A percentile compares a stretch with the other conserved stretches of the same genome.
Conservation (phyloP, 2,113 vertebrate genomes). For the Hippocampus mohnikei region DNA sequence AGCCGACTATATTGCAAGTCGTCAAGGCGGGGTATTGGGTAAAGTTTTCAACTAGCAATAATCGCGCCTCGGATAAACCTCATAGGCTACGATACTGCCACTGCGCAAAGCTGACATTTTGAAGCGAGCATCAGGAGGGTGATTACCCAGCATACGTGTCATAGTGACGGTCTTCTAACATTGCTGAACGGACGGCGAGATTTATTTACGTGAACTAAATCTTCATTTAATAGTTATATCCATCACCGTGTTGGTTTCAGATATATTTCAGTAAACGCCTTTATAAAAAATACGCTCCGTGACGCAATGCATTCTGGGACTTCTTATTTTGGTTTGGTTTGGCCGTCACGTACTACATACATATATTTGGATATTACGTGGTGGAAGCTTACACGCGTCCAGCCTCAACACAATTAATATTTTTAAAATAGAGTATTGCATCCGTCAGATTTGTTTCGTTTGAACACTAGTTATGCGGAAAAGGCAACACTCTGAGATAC, state of each 20-base stretch:
- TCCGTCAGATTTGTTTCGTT: background rate
- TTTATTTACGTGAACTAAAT: background rate
- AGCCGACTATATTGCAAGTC: constrained; percentile 48
- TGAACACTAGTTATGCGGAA: background rate
- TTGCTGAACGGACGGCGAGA: too few relatives aligned
- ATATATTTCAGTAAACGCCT: background rate
- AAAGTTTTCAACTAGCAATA: constrained; percentile 55
- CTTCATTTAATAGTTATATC: background rate
- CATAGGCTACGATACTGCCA: constrained; percentile 53
- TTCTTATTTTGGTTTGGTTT: background rate
- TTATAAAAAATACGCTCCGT: background rate
- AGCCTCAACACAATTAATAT: background rate
- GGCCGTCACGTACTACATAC: background rate
- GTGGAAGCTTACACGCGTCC: background rate
- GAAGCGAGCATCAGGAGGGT: accelerated
- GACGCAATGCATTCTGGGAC: constrained; percentile 1
- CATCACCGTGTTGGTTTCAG: background rate
- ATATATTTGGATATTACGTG: background rate
- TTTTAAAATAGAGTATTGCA: too few relatives aligned
- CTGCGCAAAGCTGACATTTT: constrained; percentile 5
- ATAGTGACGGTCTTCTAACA: background rate
- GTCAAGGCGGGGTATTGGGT: constrained; percentile 51
- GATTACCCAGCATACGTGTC: background rate
- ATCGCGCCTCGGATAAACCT: constrained; percentile 51
- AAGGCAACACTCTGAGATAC: background rate